phyloP scores from a whole-genome alignment of 2,888 invertebrate genomes.

The Erebia aethiops region DNA sequence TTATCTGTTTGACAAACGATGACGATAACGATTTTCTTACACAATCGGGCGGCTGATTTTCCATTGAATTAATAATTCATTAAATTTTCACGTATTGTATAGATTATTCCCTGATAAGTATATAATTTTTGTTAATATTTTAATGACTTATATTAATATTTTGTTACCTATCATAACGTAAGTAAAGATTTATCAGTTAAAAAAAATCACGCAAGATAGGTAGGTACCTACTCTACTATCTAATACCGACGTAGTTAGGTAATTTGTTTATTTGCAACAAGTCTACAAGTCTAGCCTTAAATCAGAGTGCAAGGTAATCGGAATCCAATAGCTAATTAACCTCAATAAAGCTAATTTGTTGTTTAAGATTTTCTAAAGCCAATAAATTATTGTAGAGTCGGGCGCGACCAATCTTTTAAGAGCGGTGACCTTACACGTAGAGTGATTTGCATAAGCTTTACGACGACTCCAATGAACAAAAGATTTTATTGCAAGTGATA shows the following conservation, averaged over 20 bases:
- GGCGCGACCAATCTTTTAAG: conserved; percentile 10
- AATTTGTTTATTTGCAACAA: conserved; percentile 4
- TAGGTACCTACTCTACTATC: too few species aligned
- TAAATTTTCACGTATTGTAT: not conserved
- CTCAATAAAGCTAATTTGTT: conserved; percentile 13
- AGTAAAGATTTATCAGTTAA: too few species aligned
- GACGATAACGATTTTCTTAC: too few species aligned
- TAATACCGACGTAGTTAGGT: not conserved
- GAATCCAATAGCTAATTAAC: not conserved
- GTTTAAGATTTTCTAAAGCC: not conserved
- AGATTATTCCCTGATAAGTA: too few species aligned
- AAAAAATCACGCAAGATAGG: too few species aligned
- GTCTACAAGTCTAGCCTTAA: not conserved
- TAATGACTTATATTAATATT: too few species aligned
- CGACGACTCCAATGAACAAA: not conserved
- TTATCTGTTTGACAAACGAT: too few species aligned
- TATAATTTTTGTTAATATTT: too few species aligned
- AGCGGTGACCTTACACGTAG: conserved; percentile 14
- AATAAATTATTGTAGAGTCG: not conserved
- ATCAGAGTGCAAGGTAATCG: not conserved
- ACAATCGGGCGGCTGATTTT: too few species aligned
- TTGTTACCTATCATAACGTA: too few species aligned
- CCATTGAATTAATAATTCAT: not conserved
- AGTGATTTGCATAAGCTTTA: conserved; percentile 8
- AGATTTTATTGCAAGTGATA: conserved; percentile 10